Evolutionary conservation across 2,797 vertebrate species (phyloP).

Genomic region (Silurus lanzhouensis): DNA sequence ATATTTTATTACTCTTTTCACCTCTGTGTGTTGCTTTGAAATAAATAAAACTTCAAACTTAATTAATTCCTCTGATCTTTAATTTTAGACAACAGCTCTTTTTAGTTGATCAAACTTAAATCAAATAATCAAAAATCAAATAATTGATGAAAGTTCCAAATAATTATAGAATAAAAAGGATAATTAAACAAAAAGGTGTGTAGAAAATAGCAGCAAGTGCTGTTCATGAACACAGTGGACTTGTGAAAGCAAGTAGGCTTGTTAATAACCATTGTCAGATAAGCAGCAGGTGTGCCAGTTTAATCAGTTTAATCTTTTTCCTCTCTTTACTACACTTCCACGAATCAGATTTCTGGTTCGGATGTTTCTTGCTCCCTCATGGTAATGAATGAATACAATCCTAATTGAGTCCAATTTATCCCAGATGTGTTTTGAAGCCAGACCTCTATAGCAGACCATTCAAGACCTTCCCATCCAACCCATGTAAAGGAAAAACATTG

Average conservation of each 20-base stretch:
- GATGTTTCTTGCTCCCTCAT: neutral
- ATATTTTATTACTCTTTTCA: too few relatives aligned
- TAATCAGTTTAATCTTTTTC: neutral
- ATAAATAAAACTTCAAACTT: neutral
- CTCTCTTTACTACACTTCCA: neutral
- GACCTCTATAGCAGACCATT: too few relatives aligned
- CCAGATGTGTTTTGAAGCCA: too few relatives aligned
- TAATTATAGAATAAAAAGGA: neutral
- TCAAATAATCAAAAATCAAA: too few relatives aligned
- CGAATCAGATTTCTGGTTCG: neutral
- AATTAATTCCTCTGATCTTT: neutral
- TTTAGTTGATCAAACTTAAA: neutral
- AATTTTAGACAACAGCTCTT: neutral
- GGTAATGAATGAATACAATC: neutral
- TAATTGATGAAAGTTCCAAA: too few relatives aligned
- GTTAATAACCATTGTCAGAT: neutral
- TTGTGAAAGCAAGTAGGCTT: neutral
- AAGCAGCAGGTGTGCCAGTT: neutral
- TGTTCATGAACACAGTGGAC: neutral
- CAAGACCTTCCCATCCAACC: too few relatives aligned
- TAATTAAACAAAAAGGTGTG: neutral
- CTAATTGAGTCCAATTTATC: neutral
- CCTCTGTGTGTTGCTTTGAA: neutral
- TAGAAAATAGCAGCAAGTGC: neutral
- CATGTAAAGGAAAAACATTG: too few relatives aligned